Evolutionary conservation across 2,113 vertebrate genomes (phyloP), one percentile per base, ranked within the genome.

Genomic region (Ammodytes marinus): DNA sequence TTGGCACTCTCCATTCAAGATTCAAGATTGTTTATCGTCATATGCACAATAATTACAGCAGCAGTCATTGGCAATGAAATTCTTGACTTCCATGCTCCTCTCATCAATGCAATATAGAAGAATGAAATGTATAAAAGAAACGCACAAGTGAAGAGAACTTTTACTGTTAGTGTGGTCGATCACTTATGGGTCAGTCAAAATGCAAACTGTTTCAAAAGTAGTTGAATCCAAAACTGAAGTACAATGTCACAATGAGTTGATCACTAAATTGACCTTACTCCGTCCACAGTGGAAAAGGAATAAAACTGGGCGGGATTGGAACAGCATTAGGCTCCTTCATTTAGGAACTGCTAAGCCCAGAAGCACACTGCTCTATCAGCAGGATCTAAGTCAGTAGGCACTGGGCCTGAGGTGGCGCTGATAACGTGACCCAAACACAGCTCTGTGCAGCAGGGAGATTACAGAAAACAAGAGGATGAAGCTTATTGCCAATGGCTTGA

Each of bases 361-460:
- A 74, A 74, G 64, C 14, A 59, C 47, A 61, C 64, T 69, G 71
- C 74, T 88, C 79, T 86, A 88, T 88, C 82, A 88, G 71, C 65
- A 68, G 63, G 53, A 88, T 87, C 89, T 76, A 82, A 85, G 85
- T 85, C 82, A 78, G 73, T 43, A 17, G 74, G 75, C 43, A 66
- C 58, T 74, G 82, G 64, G 80, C 82, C 80, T 54, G 74, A 79
- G 72, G 83, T 69, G 68, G 66, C n/a, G 12, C 74, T 69, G 82
- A 88, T 84, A 87, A 79, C 59, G 54, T 63, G 57, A 65, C 49
- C 74, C 53, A 79, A 79, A 77, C 55, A 66, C n/a, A 76, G 74
- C 6, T 35, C 27, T 40, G 66, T 73, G 83, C 63, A 40, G 69
- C 58, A n/a, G 68, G 8, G n/a, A 86, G 69, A 84, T 88, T 81